Percentiles rank a stretch among this genome's conserved stretches.
These are phyloP conservation scores for Etheostoma spectabile DNA, from an alignment of 2,113 vertebrate genomes.

Conservation along the genomic window DNA sequence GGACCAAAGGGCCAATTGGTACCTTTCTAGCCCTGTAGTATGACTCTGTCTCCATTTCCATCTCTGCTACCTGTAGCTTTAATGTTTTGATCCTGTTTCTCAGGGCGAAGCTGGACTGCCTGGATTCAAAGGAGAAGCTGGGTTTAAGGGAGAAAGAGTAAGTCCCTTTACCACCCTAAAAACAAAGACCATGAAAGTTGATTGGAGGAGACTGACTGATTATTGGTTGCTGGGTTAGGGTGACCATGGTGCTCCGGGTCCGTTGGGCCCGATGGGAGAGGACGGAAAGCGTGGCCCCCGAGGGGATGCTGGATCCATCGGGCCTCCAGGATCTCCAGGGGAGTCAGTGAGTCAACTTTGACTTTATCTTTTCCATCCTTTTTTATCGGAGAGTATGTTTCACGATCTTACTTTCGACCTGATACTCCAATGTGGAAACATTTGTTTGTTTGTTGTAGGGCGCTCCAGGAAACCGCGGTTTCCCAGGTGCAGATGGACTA, in stretches of 20 bases:
- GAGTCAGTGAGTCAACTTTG: slow-evolving; percentile 87
- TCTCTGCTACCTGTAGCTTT: neutral
- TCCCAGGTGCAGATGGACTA: slow-evolving; percentile 95
- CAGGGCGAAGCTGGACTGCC: slow-evolving; percentile 92
- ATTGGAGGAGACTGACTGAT: neutral
- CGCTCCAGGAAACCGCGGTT: slow-evolving; percentile 94
- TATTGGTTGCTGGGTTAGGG: slow-evolving; percentile 82
- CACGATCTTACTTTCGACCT: neutral
- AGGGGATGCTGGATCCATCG: slow-evolving; percentile 91
- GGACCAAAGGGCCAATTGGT: slow-evolving; percentile 96
- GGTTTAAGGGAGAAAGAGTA: slow-evolving; percentile 95
- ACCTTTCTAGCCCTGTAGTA: neutral
- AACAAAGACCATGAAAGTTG: neutral
- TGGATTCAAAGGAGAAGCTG: slow-evolving; percentile 96
- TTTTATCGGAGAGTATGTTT: neutral
- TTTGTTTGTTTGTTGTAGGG: slow-evolving; percentile 82
- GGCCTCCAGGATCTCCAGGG: slow-evolving; percentile 88
- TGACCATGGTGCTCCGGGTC: slow-evolving; percentile 89
- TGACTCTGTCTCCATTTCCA: neutral
- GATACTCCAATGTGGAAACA: neutral
- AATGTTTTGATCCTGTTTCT: neutral
- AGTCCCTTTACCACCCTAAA: neutral
- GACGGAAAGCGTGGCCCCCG: slow-evolving; percentile 95
- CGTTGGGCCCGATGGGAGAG: slow-evolving; percentile 92
- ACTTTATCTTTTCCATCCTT: neutral